phyloP scores from a whole-genome alignment of 2,888 invertebrate genomes.

The Heliconius hortense region DNA sequence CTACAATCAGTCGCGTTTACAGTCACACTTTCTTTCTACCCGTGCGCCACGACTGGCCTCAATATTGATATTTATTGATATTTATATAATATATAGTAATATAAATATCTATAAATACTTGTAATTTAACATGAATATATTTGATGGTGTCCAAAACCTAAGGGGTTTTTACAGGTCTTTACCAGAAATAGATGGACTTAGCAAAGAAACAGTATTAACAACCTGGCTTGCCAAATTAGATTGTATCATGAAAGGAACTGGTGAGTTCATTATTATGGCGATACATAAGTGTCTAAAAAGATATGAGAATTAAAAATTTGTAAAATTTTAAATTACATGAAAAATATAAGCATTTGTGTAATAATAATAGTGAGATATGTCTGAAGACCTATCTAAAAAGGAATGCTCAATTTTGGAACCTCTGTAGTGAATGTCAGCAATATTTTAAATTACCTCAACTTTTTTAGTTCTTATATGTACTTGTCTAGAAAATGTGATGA shows the following conservation, averaged over 20 bases:
- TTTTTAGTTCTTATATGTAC: slow-evolving; percentile 35
- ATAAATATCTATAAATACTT: neutral
- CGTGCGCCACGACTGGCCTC: too few relatives aligned
- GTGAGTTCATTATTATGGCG: slow-evolving; percentile 57
- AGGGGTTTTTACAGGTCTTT: slow-evolving; percentile 85
- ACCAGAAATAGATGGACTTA: slow-evolving; percentile 99
- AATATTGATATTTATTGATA: too few relatives aligned
- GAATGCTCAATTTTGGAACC: neutral
- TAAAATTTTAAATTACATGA: neutral
- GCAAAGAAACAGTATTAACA: slow-evolving; percentile 98
- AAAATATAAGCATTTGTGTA: neutral
- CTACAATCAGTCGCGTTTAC: too few relatives aligned
- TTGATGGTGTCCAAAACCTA: neutral
- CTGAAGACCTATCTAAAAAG: neutral
- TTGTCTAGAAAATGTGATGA: slow-evolving; percentile 33
- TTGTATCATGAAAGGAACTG: slow-evolving; percentile 95
- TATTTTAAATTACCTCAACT: neutral
- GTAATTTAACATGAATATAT: neutral
- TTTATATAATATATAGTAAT: too few relatives aligned
- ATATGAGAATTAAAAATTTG: slow-evolving; percentile 35
- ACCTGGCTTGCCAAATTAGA: slow-evolving; percentile 99
- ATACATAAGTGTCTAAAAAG: slow-evolving; percentile 13
- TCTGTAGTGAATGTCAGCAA: neutral
- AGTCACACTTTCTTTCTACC: too few relatives aligned
- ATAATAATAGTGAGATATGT: neutral